phyloP scores from a whole-genome alignment of 2,113 vertebrate species.

The Xenopus tropicalis region DNA sequence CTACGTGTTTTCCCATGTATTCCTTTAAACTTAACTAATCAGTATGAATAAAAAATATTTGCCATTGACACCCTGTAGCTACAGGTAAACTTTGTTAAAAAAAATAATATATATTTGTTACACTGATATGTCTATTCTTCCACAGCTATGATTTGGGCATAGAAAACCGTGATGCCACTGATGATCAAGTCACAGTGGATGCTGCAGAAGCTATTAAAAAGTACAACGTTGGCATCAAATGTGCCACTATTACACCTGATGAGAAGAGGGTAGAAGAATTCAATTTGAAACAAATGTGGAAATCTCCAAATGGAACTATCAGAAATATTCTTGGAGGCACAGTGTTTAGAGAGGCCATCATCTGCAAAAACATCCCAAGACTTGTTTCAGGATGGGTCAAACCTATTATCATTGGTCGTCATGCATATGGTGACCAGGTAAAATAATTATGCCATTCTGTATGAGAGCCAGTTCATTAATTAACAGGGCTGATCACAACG shows the following conservation, averaged over 20 bases:
- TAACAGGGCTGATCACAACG: too few species aligned
- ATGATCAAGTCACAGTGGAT: slow-evolving; percentile 86
- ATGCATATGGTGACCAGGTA: slow-evolving; percentile 95
- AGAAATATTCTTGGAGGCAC: slow-evolving; percentile 96
- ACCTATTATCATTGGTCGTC: slow-evolving; percentile 95
- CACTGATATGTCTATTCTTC: not conserved
- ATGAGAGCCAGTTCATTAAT: too few species aligned
- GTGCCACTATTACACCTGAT: slow-evolving; percentile 95
- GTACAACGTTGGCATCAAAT: slow-evolving; percentile 90
- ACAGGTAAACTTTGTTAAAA: too few species aligned
- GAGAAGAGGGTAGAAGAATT: slow-evolving; percentile 96
- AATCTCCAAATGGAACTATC: slow-evolving; percentile 96
- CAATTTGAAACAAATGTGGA: slow-evolving; percentile 97
- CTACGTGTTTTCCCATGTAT: too few species aligned
- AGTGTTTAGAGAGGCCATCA: slow-evolving; percentile 95
- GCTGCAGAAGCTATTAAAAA: slow-evolving; percentile 88
- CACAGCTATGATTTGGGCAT: slow-evolving; percentile 90
- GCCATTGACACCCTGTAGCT: too few species aligned
- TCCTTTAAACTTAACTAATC: too few species aligned
- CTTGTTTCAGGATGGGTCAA: slow-evolving; percentile 90
- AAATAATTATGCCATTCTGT: slow-evolving; percentile 39
- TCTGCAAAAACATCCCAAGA: slow-evolving; percentile 94
- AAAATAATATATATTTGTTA: too few species aligned
- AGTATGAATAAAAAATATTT: too few species aligned
- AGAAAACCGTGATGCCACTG: slow-evolving; percentile 86